phyloP scores from a whole-genome alignment of 2,113 vertebrate genomes.

The Chrysochloris asiatica region DNA sequence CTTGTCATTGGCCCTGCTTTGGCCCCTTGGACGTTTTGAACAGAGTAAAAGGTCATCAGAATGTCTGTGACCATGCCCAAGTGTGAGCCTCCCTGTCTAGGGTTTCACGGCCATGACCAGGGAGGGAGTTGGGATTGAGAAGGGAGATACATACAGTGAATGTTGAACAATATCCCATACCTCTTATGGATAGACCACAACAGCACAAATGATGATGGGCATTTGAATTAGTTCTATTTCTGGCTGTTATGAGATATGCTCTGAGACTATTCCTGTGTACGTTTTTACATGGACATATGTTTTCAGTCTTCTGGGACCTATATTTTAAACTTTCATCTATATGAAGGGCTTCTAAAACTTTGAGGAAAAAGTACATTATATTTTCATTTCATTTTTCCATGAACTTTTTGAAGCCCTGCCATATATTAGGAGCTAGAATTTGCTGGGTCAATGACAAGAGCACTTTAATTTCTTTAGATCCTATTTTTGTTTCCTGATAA shows the following conservation, averaged over 20 bases:
- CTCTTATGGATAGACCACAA: too few species aligned
- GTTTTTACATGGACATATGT: neutral
- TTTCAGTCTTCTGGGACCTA: neutral
- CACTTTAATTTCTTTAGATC: constrained; percentile 12
- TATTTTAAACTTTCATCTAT: neutral
- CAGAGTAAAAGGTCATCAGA: neutral
- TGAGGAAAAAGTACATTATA: too few species aligned
- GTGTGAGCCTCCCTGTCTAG: fast-evolving
- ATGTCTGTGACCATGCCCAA: neutral
- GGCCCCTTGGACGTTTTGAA: neutral
- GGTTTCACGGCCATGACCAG: neutral
- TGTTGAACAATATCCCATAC: too few species aligned
- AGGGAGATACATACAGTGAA: too few species aligned
- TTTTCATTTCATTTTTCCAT: too few species aligned
- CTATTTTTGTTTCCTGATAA: constrained; percentile 7
- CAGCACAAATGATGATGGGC: too few species aligned
- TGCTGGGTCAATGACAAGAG: neutral
- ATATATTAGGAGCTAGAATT: neutral
- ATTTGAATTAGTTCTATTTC: neutral
- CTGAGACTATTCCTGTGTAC: neutral
- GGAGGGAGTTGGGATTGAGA: neutral
- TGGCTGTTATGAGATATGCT: too few species aligned
- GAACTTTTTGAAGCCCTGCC: too few species aligned
- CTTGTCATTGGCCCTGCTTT: neutral
- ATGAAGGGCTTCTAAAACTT: too few species aligned